Evolutionary conservation across 2,113 vertebrate genomes (phyloP), one percentile per base, ranked within the genome.

Genomic region (Sturnira hondurensis): DNA sequence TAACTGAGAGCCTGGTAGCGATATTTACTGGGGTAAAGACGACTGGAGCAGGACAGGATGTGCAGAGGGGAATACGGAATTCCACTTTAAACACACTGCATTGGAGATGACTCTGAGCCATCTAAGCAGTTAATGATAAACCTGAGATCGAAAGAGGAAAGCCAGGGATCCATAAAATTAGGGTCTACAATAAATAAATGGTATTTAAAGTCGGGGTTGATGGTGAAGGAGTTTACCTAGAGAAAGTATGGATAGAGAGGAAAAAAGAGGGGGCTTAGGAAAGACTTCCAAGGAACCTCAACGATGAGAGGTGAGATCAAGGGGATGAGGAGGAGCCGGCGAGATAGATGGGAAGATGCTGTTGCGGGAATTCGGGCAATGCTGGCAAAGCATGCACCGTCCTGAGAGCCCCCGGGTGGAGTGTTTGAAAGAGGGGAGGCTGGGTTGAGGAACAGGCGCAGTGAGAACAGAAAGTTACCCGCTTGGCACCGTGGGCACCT

Each of bases 181-280:
- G 41, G 50, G 3, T 86, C 26, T 63, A 52, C 58, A 86, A 74
- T 38, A 76, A 63, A 52, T 19, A 52, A 94, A 24, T 91, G 38
- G 67, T 50, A 77, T 61, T 52, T 58, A 45, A 58, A 84, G 63
- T 10, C n/a, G 17, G 58, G 43, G 68, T 82, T 82, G 54, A 20
- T 54, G 20, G 45, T 68, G 5, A 43, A 50, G 83, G 68, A 12
- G 16, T 45, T 63, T 13, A n/a, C 36, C 31, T 45, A 67, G 61
- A 67, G 61, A 88, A 78, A 20, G 16, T 20, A 43, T 4, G n/a
- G 20, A 26, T 45, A n/a, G 56, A 87, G 26, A 63, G 28, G 28
- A 61, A 56, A 54, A 82, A 56, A 83, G 43, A n/a, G 90, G 93
- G 52, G 19, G 38, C 76, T 77, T 43, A 36, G 82, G n/a, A 77